These are phyloP conservation scores for Pammene aurita DNA, from an alignment of 2,888 invertebrate genomes.

Conservation along the genomic window DNA sequence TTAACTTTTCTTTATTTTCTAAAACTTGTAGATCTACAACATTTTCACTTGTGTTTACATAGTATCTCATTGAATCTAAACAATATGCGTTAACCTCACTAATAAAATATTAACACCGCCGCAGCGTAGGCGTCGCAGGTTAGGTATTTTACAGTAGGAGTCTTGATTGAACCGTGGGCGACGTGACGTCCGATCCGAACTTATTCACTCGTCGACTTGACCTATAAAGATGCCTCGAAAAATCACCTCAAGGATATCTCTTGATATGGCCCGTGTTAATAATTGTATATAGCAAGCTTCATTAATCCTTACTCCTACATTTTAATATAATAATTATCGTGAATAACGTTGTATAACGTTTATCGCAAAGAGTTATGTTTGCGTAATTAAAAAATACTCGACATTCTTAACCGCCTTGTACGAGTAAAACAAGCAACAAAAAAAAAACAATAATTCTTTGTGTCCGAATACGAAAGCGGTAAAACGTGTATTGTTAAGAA, in stretches of 20 bases:
- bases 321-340: slow-evolving; percentile 17
- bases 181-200: slow-evolving; percentile 44
- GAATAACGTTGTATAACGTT: neutral
- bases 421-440: slow-evolving; percentile 9
- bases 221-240: slow-evolving; percentile 58
- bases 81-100: neutral
- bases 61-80: neutral
- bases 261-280: slow-evolving; percentile 37
- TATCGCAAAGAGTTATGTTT: slow-evolving; percentile 12
- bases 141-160: slow-evolving; percentile 46
- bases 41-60: neutral
- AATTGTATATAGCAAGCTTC: neutral
- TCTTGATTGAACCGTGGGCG: slow-evolving; percentile 52
- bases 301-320: slow-evolving; percentile 31
- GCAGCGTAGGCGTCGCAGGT: slow-evolving; percentile 54
- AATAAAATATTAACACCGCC: slow-evolving; percentile 47
- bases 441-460: slow-evolving; percentile 21
- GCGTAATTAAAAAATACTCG: slow-evolving; percentile 12
- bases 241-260: slow-evolving; percentile 51
- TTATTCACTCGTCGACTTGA: slow-evolving; percentile 57
- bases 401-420: neutral
- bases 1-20: too few relatives aligned
- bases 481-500: slow-evolving; percentile 33
- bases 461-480: slow-evolving; percentile 36
- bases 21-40: too few relatives aligned